A percentile compares a stretch with the other conserved stretches of the same genome.
phyloP scores from a whole-genome alignment of 2,797 vertebrate genomes.

The Takifugu ocellatus region DNA sequence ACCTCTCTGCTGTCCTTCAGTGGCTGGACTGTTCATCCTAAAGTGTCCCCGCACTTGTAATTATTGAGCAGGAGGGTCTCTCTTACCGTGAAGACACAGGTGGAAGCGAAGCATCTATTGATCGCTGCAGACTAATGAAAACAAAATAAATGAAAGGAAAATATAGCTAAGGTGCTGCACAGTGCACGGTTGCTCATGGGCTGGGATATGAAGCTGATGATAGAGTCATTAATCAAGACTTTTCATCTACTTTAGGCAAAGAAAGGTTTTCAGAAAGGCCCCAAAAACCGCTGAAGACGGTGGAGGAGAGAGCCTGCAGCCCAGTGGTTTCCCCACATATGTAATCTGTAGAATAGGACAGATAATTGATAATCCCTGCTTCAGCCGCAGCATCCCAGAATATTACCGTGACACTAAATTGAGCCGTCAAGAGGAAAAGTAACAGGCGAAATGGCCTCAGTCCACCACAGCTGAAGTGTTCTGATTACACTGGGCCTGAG shows the following conservation, averaged over 20 bases:
- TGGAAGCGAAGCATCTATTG: neutral
- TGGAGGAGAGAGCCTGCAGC: too few species aligned
- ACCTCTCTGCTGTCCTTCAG: too few species aligned
- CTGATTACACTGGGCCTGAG: constrained; percentile 51
- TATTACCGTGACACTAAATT: constrained; percentile 15
- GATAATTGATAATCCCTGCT: constrained; percentile 5
- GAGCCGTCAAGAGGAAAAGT: constrained; percentile 33
- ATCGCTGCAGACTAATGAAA: neutral
- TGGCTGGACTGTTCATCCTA: neutral
- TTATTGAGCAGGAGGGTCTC: neutral
- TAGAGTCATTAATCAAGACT: neutral
- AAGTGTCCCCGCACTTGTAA: neutral
- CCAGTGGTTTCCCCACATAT: too few species aligned
- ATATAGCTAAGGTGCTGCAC: neutral
- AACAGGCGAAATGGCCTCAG: constrained; percentile 39
- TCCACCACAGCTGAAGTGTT: constrained; percentile 48
- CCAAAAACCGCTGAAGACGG: neutral
- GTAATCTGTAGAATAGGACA: constrained; percentile 1
- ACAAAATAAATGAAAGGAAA: neutral
- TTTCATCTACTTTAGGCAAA: neutral
- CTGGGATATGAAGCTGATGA: neutral
- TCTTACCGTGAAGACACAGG: neutral
- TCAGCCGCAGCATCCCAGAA: neutral
- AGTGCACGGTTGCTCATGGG: neutral
- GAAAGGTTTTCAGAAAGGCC: neutral